phyloP scores from a whole-genome alignment of 1,140 invertebrate species.

The Oryctes rhinoceros region DNA sequence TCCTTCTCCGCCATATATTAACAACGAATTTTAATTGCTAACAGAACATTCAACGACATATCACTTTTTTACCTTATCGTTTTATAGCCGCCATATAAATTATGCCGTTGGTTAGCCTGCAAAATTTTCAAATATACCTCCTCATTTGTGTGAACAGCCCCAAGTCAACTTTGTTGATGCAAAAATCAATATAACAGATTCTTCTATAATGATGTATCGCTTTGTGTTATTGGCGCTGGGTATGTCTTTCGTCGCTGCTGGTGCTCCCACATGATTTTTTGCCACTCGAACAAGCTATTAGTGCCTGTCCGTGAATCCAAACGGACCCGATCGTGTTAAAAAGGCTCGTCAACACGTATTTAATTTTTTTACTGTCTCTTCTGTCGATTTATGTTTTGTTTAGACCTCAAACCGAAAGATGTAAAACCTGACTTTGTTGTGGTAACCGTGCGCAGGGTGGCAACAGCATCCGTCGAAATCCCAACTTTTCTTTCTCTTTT shows the following conservation, averaged over 20 bases:
- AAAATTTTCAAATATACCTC: too few species aligned
- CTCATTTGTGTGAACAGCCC: too few species aligned
- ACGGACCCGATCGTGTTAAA: slow-evolving; percentile 13
- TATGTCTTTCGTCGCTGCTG: background rate
- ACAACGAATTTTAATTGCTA: too few species aligned
- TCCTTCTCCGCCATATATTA: too few species aligned
- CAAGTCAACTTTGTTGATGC: too few species aligned
- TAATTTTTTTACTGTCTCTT: slow-evolving; percentile 12
- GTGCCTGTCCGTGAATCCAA: slow-evolving; percentile 1
- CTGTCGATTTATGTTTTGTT: slow-evolving; percentile 22
- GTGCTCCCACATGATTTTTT: background rate
- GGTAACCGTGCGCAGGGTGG: background rate
- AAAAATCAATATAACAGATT: background rate
- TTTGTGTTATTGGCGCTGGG: background rate
- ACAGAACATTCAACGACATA: too few species aligned
- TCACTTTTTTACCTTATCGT: too few species aligned
- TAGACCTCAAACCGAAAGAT: slow-evolving; percentile 10
- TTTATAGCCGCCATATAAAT: too few species aligned
- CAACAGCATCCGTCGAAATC: background rate
- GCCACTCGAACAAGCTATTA: slow-evolving; percentile 10
- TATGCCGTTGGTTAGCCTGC: too few species aligned
- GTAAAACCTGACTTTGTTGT: slow-evolving; percentile 9
- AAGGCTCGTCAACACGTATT: background rate
- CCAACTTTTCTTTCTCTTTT: background rate
- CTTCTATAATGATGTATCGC: background rate